Percentiles rank a stretch among this genome's conserved stretches.
Conservation (phyloP, 2,888 invertebrate genomes). For the Lithophane socia region DNA sequence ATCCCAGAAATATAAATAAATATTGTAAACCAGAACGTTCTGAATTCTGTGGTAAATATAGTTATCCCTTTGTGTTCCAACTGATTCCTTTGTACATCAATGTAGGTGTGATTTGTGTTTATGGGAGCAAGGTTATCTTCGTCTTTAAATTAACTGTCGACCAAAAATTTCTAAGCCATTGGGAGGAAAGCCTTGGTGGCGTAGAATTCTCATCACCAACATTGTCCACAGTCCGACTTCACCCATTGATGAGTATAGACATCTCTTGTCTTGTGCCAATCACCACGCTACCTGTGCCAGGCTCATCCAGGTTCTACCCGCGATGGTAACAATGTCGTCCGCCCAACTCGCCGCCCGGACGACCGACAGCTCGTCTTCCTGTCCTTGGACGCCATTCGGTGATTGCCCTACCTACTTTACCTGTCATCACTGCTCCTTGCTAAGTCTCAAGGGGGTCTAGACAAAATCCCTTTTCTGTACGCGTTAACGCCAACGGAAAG, state of each 20-base stretch:
- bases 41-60: constrained; percentile 19
- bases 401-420: not conserved
- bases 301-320: not conserved
- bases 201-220: not conserved
- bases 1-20: constrained; percentile 16
- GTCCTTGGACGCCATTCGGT: not conserved
- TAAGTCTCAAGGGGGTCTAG: too few relatives aligned
- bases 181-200: not conserved
- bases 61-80: constrained; percentile 4
- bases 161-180: not conserved
- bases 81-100: constrained; percentile 3
- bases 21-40: constrained; percentile 7
- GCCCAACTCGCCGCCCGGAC: not conserved
- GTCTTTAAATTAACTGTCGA: not conserved
- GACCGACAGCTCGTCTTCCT: not conserved
- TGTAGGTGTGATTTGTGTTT: constrained; percentile 28
- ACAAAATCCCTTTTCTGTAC: too few relatives aligned
- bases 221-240: not conserved
- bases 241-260: not conserved
- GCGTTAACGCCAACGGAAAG: too few relatives aligned
- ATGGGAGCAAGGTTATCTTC: constrained; percentile 24
- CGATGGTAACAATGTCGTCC: not conserved
- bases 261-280: too few relatives aligned
- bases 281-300: too few relatives aligned
- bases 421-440: not conserved